Evolutionary conservation across 2,797 vertebrate species (phyloP).

Genomic region (Pseudomugil tenellus): DNA sequence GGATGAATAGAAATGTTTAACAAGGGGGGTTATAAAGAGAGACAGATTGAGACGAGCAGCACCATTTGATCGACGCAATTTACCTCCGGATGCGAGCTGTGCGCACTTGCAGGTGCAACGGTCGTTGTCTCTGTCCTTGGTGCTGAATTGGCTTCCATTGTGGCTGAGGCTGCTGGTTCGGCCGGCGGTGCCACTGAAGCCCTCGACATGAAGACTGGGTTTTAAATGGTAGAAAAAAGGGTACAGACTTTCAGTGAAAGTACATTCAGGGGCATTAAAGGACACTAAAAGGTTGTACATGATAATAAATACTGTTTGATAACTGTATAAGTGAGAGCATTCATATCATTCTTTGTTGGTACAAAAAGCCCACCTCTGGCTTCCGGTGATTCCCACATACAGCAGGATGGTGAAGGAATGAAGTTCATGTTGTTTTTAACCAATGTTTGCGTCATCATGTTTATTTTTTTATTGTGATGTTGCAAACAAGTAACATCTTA

Average conservation of each 20-base stretch:
- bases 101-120: conserved; percentile 83
- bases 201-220: conserved; percentile 74
- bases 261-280: background rate
- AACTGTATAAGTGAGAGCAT: background rate
- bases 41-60: conserved; percentile 26
- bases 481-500: conserved; percentile 11
- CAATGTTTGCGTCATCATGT: conserved; percentile 17
- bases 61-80: background rate
- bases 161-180: conserved; percentile 84
- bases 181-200: conserved; percentile 83
- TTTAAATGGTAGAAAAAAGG: background rate
- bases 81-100: conserved; percentile 85
- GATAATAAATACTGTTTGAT: background rate
- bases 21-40: conserved; percentile 21
- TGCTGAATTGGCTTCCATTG: conserved; percentile 85
- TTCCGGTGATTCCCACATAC: background rate
- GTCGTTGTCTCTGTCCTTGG: conserved; percentile 86
- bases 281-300: background rate
- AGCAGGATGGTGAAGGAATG: background rate
- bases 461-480: conserved; percentile 14
- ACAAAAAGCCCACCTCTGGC: background rate
- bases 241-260: conserved; percentile 1
- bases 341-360: background rate
- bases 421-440: conserved; percentile 9
- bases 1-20: conserved; percentile 49